phyloP scores from a whole-genome alignment of 2,113 vertebrate species.

The Zosterops hypoxanthus region DNA sequence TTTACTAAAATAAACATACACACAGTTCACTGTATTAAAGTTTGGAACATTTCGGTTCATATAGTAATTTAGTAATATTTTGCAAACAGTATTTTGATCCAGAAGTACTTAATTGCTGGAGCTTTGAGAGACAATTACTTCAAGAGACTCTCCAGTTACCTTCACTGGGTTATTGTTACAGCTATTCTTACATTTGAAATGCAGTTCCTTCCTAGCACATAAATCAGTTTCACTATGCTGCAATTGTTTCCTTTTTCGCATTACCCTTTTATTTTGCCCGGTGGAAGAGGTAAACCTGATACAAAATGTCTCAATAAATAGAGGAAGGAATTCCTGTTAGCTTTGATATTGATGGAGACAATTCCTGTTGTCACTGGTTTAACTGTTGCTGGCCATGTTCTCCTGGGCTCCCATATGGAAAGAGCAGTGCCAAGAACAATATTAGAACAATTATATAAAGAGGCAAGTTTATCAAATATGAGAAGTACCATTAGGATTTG shows the following conservation, averaged over 20 bases:
- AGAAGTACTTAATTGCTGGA: background rate
- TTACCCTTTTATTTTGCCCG: background rate
- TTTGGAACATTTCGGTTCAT: background rate
- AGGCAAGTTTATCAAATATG: background rate
- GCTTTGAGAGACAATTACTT: background rate
- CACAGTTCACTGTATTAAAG: background rate
- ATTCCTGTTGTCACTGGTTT: slow-evolving; percentile 1
- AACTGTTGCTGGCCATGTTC: background rate
- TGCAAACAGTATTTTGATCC: background rate
- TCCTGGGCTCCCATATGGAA: background rate
- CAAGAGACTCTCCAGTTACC: background rate
- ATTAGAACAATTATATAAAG: background rate
- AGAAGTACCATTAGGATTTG: background rate
- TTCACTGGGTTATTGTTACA: background rate
- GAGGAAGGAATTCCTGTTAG: slow-evolving; percentile 32
- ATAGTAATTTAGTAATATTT: background rate
- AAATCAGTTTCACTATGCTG: background rate
- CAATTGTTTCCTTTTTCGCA: background rate
- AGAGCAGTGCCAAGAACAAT: background rate
- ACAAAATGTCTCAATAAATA: slow-evolving; percentile 12
- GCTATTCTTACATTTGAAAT: background rate
- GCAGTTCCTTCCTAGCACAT: background rate
- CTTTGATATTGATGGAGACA: background rate
- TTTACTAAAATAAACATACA: background rate
- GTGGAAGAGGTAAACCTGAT: background rate